phyloP scores from a whole-genome alignment of 2,797 vertebrate genomes.

The Premnoplex brunnescens region DNA sequence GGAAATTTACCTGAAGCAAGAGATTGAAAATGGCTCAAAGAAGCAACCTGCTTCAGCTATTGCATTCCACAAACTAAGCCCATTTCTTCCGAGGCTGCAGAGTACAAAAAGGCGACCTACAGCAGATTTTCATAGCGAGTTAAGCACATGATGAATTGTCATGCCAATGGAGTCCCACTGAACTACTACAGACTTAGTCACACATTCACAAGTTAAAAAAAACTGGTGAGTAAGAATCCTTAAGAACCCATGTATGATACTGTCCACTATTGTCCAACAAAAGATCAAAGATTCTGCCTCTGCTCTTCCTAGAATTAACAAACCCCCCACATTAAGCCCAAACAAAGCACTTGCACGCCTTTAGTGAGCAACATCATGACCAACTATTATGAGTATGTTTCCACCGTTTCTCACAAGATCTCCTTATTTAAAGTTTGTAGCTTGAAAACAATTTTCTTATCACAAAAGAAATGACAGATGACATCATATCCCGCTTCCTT shows the following conservation, averaged over 20 bases:
- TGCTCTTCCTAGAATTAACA: neutral
- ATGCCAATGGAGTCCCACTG: neutral
- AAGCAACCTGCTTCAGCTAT: neutral
- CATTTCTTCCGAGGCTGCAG: neutral
- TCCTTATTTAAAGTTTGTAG: neutral
- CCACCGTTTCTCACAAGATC: neutral
- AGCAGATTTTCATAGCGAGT: neutral
- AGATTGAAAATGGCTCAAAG: neutral
- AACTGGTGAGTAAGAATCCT: neutral
- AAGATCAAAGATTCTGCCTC: neutral
- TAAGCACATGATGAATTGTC: neutral
- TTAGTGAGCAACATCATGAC: neutral
- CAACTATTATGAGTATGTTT: fast-evolving
- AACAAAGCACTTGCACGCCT: neutral
- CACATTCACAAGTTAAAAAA: neutral
- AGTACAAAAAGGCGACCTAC: neutral
- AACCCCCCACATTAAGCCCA: neutral
- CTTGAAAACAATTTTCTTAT: neutral
- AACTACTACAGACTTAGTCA: neutral
- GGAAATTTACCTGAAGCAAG: neutral
- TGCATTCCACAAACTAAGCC: neutral
- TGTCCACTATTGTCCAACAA: neutral
- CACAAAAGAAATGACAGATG: neutral
- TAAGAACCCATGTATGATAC: neutral
- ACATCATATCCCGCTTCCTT: neutral